Evolutionary conservation across 2,113 vertebrate genomes (phyloP).

Genomic region (Pelvicachromis taeniatus): DNA sequence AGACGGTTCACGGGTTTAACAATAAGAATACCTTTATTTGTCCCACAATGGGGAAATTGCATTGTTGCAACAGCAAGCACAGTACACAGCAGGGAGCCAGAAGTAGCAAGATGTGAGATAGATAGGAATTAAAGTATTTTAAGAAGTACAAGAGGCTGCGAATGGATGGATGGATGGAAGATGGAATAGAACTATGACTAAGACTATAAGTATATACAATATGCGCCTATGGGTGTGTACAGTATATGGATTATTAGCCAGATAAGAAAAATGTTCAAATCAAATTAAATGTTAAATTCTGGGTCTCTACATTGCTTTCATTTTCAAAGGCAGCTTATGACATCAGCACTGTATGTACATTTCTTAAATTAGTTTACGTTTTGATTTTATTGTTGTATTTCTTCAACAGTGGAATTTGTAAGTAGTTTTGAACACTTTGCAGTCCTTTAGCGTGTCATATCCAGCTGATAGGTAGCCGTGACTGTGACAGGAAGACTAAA

Average conservation of each 20-base stretch:
- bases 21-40: too few species aligned
- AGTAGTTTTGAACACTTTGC: accelerated
- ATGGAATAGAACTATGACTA: too few species aligned
- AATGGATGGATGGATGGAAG: too few species aligned
- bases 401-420: not conserved
- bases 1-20: not conserved
- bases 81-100: too few species aligned
- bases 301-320: not conserved
- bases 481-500: not conserved
- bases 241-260: too few species aligned
- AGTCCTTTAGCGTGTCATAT: not conserved
- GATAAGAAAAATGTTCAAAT: not conserved
- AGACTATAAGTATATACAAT: too few species aligned
- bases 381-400: not conserved
- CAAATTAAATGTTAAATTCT: not conserved
- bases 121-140: too few species aligned
- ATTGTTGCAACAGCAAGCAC: too few species aligned
- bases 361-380: not conserved
- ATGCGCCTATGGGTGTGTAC: too few species aligned
- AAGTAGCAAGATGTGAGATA: too few species aligned
- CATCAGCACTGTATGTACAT: not conserved
- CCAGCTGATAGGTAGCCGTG: not conserved
- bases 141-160: too few species aligned
- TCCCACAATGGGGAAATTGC: too few species aligned
- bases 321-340: not conserved